phyloP scores from a whole-genome alignment of 2,888 invertebrate genomes.

The Anthophora plumipes region DNA sequence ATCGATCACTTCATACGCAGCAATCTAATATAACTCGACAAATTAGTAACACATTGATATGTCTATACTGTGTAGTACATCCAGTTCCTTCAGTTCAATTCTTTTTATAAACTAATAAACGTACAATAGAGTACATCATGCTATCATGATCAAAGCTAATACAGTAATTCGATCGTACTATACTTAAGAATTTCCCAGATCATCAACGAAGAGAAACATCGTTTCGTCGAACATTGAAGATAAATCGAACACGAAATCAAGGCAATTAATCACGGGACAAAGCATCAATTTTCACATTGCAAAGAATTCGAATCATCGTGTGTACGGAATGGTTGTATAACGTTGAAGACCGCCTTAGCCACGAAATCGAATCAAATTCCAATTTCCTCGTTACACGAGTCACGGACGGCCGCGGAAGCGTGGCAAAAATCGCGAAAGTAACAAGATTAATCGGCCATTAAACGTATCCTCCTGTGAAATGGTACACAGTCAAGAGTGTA shows the following conservation, averaged over 20 bases:
- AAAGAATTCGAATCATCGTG: background rate
- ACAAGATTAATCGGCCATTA: constrained; percentile 55
- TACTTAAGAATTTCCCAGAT: background rate
- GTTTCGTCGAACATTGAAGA: background rate
- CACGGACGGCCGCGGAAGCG: background rate
- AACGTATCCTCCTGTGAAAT: constrained; percentile 51
- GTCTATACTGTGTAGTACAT: too few species aligned
- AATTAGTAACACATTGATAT: too few species aligned
- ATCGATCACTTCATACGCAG: too few species aligned
- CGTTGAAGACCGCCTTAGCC: background rate
- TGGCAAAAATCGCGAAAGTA: constrained; percentile 20
- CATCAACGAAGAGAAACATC: too few species aligned
- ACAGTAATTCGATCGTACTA: background rate
- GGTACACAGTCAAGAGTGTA: constrained; percentile 57
- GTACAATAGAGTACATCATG: too few species aligned
- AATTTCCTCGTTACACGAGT: constrained; percentile 34
- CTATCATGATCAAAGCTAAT: background rate
- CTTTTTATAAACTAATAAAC: too few species aligned
- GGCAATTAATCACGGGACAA: constrained; percentile 2
- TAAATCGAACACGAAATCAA: background rate
- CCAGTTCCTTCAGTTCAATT: too few species aligned
- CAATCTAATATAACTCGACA: too few species aligned
- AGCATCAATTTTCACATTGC: background rate
- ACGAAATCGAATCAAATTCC: constrained; percentile 27
- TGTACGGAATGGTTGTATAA: background rate